These are phyloP conservation scores for Apotomis betuletana DNA, from an alignment of 2,888 invertebrate species.

Conservation along the genomic window DNA sequence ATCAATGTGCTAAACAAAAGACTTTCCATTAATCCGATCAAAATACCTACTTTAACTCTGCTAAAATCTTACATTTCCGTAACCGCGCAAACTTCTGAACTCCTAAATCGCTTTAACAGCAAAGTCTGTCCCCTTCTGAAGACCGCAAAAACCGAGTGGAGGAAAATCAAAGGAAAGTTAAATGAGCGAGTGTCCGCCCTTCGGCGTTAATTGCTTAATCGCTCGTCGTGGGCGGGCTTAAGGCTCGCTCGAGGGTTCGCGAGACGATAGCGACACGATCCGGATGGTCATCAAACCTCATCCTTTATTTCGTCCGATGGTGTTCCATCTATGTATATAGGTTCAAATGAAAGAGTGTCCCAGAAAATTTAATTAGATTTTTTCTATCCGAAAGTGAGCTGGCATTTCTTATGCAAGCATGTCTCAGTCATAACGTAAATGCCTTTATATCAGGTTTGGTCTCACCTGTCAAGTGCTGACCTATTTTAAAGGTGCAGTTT, in stretches of 20 bases:
- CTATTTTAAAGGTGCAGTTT: no score
- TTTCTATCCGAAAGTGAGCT: no score
- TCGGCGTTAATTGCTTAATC: conserved; percentile 83
- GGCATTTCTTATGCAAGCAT: no score
- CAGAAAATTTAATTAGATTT: no score
- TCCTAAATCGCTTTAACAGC: conserved; percentile 38
- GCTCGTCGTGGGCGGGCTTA: conserved; percentile 65
- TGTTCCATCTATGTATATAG: no score
- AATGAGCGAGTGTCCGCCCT: conserved; percentile 75
- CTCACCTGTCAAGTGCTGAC: no score
- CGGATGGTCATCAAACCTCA: neutral
- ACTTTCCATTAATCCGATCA: conserved; percentile 1
- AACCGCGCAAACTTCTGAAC: conserved; percentile 33
- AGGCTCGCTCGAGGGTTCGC: conserved; percentile 18
- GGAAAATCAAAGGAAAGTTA: conserved; percentile 68
- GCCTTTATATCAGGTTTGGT: no score
- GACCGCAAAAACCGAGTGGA: conserved; percentile 62
- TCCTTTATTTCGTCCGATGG: neutral
- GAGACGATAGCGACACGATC: conserved; percentile 30
- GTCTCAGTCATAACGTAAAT: no score
- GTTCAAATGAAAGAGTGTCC: no score
- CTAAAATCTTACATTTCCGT: conserved; percentile 31
- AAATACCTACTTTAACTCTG: conserved; percentile 2
- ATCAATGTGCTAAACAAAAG: neutral
- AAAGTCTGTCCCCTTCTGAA: conserved; percentile 45